phyloP scores from a whole-genome alignment of 1,140 invertebrate species.

The Nixonia krombeini region DNA sequence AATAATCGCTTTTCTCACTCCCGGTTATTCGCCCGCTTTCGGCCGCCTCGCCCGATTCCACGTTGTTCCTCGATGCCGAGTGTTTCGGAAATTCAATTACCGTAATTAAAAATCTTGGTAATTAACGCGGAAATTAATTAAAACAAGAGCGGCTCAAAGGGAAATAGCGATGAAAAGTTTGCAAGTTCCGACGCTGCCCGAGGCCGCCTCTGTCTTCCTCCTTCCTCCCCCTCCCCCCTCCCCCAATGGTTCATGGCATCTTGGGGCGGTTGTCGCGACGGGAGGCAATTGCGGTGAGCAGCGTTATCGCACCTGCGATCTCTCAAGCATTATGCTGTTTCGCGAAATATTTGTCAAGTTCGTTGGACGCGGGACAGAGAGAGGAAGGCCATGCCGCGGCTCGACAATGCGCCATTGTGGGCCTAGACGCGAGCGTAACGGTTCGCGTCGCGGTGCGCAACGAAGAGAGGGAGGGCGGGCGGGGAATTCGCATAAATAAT shows the following conservation, averaged over 20 bases:
- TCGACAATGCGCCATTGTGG: conserved; percentile 44
- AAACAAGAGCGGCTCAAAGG: neutral
- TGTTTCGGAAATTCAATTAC: conserved; percentile 43
- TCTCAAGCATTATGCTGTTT: conserved; percentile 10
- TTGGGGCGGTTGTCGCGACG: conserved; percentile 7
- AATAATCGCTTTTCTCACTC: conserved; percentile 1
- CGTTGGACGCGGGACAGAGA: conserved; percentile 25
- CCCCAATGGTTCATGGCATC: too few species aligned
- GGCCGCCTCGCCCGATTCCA: conserved; percentile 31
- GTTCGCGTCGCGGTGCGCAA: conserved; percentile 4
- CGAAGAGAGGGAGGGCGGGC: conserved; percentile 28
- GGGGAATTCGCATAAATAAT: conserved; percentile 48
- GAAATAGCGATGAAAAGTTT: neutral
- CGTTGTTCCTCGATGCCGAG: conserved; percentile 34
- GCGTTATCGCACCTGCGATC: conserved; percentile 31
- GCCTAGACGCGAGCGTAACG: conserved; percentile 9
- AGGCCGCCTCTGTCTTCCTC: too few species aligned
- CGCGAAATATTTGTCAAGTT: conserved; percentile 26
- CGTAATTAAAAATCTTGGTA: conserved; percentile 44
- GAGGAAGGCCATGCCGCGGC: conserved; percentile 17
- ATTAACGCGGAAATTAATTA: conserved; percentile 35
- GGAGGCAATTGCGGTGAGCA: neutral
- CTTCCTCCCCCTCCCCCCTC: neutral
- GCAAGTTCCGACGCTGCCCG: too few species aligned
- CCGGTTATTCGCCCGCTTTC: conserved; percentile 36